phyloP scores from a whole-genome alignment of 2,888 invertebrate genomes.

The Automeris io region DNA sequence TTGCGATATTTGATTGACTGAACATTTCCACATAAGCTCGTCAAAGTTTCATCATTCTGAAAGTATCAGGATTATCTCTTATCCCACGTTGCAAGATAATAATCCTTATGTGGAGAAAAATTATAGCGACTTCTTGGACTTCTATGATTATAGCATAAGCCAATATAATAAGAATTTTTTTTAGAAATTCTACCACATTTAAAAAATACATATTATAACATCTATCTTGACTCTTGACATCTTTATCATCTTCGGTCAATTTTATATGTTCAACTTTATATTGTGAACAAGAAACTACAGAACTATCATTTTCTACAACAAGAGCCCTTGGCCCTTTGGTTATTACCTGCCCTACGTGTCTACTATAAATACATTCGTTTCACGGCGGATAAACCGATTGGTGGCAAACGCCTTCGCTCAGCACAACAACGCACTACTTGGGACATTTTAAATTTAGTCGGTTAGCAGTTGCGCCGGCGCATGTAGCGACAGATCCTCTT shows the following conservation, averaged over 20 bases:
- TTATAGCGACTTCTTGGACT: not conserved
- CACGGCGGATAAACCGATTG: conserved; percentile 62
- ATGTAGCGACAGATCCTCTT: conserved; percentile 48
- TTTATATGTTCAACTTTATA: not conserved
- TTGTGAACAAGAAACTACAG: not conserved
- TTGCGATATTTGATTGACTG: too few species aligned
- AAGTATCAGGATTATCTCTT: not conserved
- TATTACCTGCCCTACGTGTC: conserved; percentile 64
- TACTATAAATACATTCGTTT: conserved; percentile 69
- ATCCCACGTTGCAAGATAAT: conserved; percentile 1
- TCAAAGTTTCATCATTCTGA: too few species aligned
- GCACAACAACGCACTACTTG: conserved; percentile 11
- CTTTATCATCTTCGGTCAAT: not conserved
- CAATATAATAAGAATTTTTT: too few species aligned
- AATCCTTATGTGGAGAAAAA: not conserved
- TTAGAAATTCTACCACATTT: too few species aligned
- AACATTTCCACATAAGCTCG: too few species aligned
- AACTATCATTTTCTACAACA: conserved; percentile 24
- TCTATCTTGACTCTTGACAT: not conserved
- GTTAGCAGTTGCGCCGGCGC: conserved; percentile 57
- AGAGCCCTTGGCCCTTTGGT: conserved; percentile 61
- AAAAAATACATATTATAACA: too few species aligned
- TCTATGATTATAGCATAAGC: too few species aligned
- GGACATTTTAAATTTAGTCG: conserved; percentile 35
- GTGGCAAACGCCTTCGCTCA: conserved; percentile 15